Base-by-base conservation (phyloP, 1,140 invertebrate genomes). In the Pomacea maculata region DNA sequence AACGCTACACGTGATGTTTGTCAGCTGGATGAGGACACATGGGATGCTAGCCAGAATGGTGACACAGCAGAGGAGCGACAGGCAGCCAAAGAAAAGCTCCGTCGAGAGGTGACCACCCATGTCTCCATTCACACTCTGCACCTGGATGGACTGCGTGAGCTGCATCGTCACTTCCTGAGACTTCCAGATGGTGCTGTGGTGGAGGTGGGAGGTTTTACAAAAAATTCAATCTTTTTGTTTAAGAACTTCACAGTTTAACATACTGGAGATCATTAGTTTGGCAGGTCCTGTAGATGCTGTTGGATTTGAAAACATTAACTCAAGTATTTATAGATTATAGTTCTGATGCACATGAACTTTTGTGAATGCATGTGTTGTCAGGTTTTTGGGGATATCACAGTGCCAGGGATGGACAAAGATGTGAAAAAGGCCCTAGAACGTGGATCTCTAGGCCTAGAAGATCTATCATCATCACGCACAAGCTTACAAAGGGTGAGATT, bases 131-230 rank as follows among this genome's bases (percentile, higher is more conserved):
- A 91, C 83, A 90, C 88, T 8, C 77, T 90, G 25, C 88, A 89
- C 78, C 83, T 89, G 34, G 90, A 91, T 57, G 90, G 90, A 15
- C 84, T 90, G 45, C 78, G 90, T 3, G 89, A 90, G 78, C 85
- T 91, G 6, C 88, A 89, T 79, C 78, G 90, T 72, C 90, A 91
- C 75, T 91, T 91, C 81, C 84, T 91, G 54, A 75, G 88, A 29
- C 86, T 90, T 0, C 90, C 90, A 57, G 89, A 91, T 85, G 90
- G 90, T 15, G 90, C 88, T 29, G 84, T 91, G 73, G 87, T 89
- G 21, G 90, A 91, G 88, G 90, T 90, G 81, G 61, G 29, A 68
- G 29, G 34, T 45, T 45, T 45, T 45, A 2, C 34, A 45, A 6
- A 45, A 45, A 45, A 45, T 2, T 45, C 6, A 45, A 45, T 45